Base-by-base conservation (phyloP, 2,797 vertebrate genomes). In the Miichthys miiuy region DNA sequence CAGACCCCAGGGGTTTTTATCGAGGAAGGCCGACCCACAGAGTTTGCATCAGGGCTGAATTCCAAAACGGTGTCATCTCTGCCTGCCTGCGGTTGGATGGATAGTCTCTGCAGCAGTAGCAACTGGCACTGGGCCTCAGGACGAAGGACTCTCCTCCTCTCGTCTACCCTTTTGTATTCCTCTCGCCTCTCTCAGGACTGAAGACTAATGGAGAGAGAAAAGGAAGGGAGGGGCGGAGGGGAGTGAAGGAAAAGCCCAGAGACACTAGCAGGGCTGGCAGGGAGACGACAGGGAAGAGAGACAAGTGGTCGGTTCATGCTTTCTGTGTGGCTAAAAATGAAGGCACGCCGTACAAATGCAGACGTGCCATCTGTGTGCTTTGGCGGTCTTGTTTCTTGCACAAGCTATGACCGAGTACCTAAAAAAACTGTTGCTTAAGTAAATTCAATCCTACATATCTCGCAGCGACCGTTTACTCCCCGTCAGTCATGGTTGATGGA, bases 61-160 rank as follows among this genome's bases (percentile, higher is more conserved):
- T 88, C 86, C 86, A 89, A 87, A 80, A 63, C 72, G 38, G 75
- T 81, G 88, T 88, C 87, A 82, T 75, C 77, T 67, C 56, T 17
- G 73, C 56, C 63, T 56, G 78, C 62, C 75, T 63, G 78, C n/a
- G 54, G 79, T 77, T 84, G 78, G 85, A 89, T 87, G 80, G 85
- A 91, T 91, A 8, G 85, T 80, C 86, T 88, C 81, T 91, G 89
- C 89, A 88, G 88, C 87, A 86, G 80, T 11, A 85, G 83, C 88
- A 88, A 77, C 85, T 93, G 92, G 91, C 90, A 82, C 79, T 20
- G 72, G 77, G 88, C 85, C 90, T 85, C 72, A 47, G 81, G 82
- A 85, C 44, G 48, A 47, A 87, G 86, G 79, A 77, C 82, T 83
- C 68, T 81, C 72, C 75, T 81, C 77, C 83, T 75, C 83, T 75